Base-by-base conservation (phyloP, 1,140 invertebrate species). In the Drosophila kikkawai region DNA sequence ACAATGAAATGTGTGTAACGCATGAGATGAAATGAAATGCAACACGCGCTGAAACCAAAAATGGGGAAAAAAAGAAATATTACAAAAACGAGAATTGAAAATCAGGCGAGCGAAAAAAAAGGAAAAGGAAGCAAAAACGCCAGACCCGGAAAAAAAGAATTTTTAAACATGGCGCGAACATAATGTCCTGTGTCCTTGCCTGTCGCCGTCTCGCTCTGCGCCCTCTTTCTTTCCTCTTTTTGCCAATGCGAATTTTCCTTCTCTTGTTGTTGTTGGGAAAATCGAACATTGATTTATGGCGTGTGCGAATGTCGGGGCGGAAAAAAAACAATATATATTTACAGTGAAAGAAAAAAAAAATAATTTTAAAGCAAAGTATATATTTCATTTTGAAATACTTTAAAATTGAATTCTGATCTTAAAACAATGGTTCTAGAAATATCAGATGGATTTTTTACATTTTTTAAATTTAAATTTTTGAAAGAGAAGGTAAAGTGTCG, bases 151-250 rank as follows among this genome's bases (percentile, higher is more conserved):
- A 84, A 69, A 67, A 69, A 51, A 66, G 63, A 55, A 70, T 78
- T 88, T 63, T 84, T 73, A 77, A 92, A 92, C 91, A 92, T 91
- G 90, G 90, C 90, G 86, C 80, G 83, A 92, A 92, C 91, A 92
- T 92, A 91, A 92, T 91, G 91, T 91, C 91, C 90, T 92, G 90
- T 86, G 81, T 91, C 90, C 86, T 91, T 86, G 80, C 68, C 88
- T 61, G 55, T 74, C 51, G 68, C 48, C 42, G 26, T 41, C 53
- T 51, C 61, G 19, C 69, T 64, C 57, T 50, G 56, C 56, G 42
- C 47, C 74, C 65, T 75, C 65, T 68, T 61, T 76, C 63, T 70
- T 53, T 68, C 45, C 63, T 75, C 57, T 75, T 64, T 64, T 87
- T 70, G 63, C 67, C 73, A 55, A 60, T 75, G 67, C 58, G 61